Percentiles rank a stretch among this genome's conserved stretches.
phyloP scores from a whole-genome alignment of 2,888 invertebrate species.

The Cosmia trapezina region DNA sequence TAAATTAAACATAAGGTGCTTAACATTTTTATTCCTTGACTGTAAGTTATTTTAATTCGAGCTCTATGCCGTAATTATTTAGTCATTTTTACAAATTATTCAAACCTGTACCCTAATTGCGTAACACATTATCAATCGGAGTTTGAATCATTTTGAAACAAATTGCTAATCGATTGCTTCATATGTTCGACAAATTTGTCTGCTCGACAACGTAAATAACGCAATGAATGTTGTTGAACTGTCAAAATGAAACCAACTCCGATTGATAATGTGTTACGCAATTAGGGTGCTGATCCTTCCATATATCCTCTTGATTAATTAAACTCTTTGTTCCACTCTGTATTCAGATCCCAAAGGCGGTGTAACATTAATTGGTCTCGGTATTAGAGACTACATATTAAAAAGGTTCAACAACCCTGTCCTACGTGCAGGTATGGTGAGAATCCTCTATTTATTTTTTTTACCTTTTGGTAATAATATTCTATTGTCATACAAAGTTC shows the following conservation, averaged over 20 bases:
- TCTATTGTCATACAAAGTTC: slow-evolving; percentile 61
- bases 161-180: no score
- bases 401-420: slow-evolving; percentile 84
- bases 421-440: slow-evolving; percentile 78
- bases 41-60: background rate
- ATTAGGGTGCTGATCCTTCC: no score
- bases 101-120: no score
- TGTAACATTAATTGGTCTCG: slow-evolving; percentile 83
- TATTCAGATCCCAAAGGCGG: slow-evolving; percentile 78
- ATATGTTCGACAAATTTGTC: no score
- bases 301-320: slow-evolving; percentile 66
- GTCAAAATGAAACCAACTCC: no score
- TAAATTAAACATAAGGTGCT: background rate
- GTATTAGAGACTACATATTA: slow-evolving; percentile 80
- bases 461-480: slow-evolving; percentile 66
- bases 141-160: no score
- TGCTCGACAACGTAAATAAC: no score
- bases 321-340: slow-evolving; percentile 71
- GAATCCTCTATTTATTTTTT: slow-evolving; percentile 64
- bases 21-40: background rate
- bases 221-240: no score
- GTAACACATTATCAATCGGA: no score
- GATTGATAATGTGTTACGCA: no score
- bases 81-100: slow-evolving; percentile 33
- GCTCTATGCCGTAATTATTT: slow-evolving; percentile 13